Base-by-base conservation (phyloP, 2,888 invertebrate species). In the Tipula vernalis region DNA sequence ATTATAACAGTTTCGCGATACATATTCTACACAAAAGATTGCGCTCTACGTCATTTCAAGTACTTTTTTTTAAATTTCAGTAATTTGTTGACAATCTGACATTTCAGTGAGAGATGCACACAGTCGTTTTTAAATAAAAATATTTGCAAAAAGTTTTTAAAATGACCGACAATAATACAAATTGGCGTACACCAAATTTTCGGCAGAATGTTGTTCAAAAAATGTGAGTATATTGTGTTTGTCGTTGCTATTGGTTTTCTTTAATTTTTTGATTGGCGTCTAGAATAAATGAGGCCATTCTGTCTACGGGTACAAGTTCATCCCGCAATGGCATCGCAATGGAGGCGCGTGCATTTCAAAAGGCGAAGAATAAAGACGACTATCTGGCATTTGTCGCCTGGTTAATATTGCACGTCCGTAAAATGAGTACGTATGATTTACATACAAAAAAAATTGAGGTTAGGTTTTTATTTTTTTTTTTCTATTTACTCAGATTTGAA, bases 281-380 rank as follows among this genome's bases (percentile, higher is more conserved):
- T 39, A 39, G 3, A 39, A 39, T 98, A 89, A 98, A 98, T 90
- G 98, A 98, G 91, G 96, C 97, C 5, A 95, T 98, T 88, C 95
- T 96, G 88, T 94, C 94, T 86, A 96, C 96, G 39, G 96, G 96
- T 3, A 95, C 96, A 93, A 96, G 96, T 88, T 96, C 96, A 18
- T 93, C 95, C 0, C 95, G 97, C 89, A 98, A 96, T 90, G 97
- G 97, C 89, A 94, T 94, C 87, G 98, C 98, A 90, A 98, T 98
- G 97, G 98, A 98, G 91, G 97, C 95, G 90, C 98, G 98, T 92
- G 97, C 98, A 0, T 98, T 96, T 90, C 95, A 95, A 91, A 98
- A 98, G 91, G 97, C 98, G 0, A 97, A 96, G 90, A 95, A 94
- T 8, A 95, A 95, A 89, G 98, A 98, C 89, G 98, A 98, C 90